These are phyloP conservation scores for Astreopora myriophthalma DNA, from an alignment of 64 coral and sea anemone species.

Conservation along the genomic window DNA sequence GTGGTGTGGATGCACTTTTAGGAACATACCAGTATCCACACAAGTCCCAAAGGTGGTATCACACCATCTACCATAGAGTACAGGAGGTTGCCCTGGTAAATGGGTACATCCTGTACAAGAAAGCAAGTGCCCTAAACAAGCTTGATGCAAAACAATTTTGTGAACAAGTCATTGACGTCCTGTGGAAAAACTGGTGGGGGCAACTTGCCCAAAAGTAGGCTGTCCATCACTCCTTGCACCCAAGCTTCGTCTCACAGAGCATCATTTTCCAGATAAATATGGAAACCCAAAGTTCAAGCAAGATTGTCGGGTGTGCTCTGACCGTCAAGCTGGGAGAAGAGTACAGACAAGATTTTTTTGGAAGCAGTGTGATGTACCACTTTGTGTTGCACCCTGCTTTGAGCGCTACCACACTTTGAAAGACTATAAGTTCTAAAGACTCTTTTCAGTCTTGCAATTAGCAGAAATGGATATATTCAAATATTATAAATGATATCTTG, in stretches of 20 bases:
- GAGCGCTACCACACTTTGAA: constrained; percentile 26
- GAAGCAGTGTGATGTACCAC: constrained; percentile 17
- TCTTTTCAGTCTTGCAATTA: no score
- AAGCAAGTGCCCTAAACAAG: neutral
- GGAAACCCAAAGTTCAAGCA: constrained; percentile 9
- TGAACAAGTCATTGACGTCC: constrained; percentile 24
- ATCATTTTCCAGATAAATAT: neutral
- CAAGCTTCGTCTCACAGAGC: neutral
- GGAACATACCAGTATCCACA: constrained; percentile 35
- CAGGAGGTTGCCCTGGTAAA: constrained; percentile 35
- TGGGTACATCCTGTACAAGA: constrained; percentile 2
- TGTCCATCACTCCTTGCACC: constrained; percentile 35
- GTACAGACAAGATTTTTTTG: constrained; percentile 27
- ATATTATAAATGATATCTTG: no score
- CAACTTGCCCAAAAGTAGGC: neutral
- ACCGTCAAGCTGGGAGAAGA: neutral
- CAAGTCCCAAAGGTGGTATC: constrained; percentile 51
- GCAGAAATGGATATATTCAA: no score
- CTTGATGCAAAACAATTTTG: constrained; percentile 7
- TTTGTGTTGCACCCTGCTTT: constrained; percentile 26
- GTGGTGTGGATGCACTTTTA: constrained; percentile 66
- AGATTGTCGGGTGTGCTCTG: constrained; percentile 27
- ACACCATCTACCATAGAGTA: constrained; percentile 32
- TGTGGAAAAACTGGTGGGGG: neutral
- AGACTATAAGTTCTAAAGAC: constrained; percentile 32